phyloP scores from a whole-genome alignment of 2,113 vertebrate genomes.

The Sterna hirundo region DNA sequence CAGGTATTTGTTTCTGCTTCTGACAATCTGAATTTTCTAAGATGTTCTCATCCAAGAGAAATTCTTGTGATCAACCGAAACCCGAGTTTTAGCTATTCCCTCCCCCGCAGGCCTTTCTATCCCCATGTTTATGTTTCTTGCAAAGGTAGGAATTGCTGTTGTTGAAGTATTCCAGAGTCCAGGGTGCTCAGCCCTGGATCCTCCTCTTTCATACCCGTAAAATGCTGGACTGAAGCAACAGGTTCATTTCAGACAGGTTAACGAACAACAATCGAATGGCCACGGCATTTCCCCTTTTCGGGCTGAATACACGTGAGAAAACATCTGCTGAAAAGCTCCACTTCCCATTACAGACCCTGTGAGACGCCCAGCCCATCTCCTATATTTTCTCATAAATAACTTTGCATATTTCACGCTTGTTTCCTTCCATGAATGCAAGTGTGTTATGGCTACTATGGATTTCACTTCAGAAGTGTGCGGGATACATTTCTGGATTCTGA shows the following conservation, averaged over 20 bases:
- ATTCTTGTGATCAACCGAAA: not conserved
- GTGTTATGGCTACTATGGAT: not conserved
- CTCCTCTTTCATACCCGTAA: not conserved
- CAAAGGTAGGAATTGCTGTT: not conserved
- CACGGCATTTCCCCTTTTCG: fast-evolving
- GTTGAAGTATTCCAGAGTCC: not conserved
- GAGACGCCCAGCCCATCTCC: not conserved
- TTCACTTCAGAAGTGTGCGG: not conserved
- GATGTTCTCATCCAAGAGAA: not conserved
- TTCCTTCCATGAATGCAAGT: not conserved
- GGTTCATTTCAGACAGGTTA: not conserved
- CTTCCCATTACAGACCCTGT: not conserved
- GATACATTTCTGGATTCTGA: not conserved
- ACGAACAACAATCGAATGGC: not conserved
- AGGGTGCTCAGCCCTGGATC: not conserved
- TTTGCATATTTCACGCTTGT: not conserved
- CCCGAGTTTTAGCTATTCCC: not conserved
- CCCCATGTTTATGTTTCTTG: fast-evolving
- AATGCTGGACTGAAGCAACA: not conserved
- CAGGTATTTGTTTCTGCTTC: not conserved
- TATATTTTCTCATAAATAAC: not conserved
- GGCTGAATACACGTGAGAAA: not conserved
- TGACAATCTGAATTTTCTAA: not conserved
- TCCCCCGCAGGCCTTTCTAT: not conserved
- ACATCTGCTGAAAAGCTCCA: not conserved